Evolutionary conservation across 2,888 invertebrate genomes (phyloP).

Genomic region (Sthenelais limicola): DNA sequence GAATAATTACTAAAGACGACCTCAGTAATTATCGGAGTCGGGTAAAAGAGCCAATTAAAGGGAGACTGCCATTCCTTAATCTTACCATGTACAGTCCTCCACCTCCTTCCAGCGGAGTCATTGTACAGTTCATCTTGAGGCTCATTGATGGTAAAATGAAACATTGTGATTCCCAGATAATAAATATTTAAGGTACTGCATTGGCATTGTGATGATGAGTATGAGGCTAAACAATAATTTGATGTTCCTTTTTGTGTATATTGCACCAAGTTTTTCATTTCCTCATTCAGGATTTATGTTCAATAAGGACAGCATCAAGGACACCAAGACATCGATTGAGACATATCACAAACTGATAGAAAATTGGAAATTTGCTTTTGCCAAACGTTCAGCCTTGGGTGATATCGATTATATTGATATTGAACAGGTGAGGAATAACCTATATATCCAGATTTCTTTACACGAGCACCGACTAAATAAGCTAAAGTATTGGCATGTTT

Average conservation of each 20-base stretch:
- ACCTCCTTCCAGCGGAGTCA: conserved; percentile 50
- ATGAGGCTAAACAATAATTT: no score
- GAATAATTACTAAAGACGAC: conserved; percentile 51
- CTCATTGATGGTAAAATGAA: conserved; percentile 49
- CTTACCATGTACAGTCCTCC: conserved; percentile 43
- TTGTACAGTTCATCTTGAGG: conserved; percentile 50
- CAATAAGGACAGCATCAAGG: conserved; percentile 16
- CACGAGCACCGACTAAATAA: no score
- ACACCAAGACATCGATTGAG: conserved; percentile 36
- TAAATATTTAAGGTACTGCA: no score
- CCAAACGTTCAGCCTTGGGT: conserved; percentile 86
- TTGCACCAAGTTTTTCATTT: no score
- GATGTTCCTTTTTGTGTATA: no score
- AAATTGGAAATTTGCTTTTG: conserved; percentile 92
- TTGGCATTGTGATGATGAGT: no score
- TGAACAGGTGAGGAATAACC: conserved; percentile 39
- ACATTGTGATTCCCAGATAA: not conserved
- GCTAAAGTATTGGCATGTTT: no score
- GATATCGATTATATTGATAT: conserved; percentile 85
- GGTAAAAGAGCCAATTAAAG: conserved; percentile 39
- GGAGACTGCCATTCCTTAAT: conserved; percentile 40
- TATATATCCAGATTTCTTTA: no score
- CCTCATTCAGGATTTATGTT: conserved; percentile 24
- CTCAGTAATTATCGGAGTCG: conserved; percentile 42
- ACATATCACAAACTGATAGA: conserved; percentile 90